Evolutionary conservation across 2,113 vertebrate genomes (phyloP).

Genomic region (Alligator mississippiensis): DNA sequence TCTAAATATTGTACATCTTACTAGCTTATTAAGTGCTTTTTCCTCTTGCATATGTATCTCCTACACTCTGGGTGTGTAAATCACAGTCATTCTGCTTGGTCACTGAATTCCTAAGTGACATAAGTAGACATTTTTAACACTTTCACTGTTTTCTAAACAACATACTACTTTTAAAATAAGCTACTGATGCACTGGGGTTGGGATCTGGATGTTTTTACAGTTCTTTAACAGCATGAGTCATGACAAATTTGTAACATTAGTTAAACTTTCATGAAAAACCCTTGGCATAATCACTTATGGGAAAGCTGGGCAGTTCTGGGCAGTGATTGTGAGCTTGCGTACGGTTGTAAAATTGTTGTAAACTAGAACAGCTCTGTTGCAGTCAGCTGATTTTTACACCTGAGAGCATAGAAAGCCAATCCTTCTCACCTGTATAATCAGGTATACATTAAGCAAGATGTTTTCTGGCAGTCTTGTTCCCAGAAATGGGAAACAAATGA

Average conservation of each 20-base stretch:
- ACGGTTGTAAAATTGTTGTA: background rate
- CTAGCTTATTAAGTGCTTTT: background rate
- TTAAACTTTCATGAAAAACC: background rate
- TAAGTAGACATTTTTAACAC: fast-evolving
- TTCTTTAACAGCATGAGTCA: conserved; percentile 39
- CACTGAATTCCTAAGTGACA: background rate
- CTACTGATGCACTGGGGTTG: conserved; percentile 34
- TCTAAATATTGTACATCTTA: fast-evolving
- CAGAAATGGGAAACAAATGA: background rate
- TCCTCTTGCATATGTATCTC: background rate
- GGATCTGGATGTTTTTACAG: background rate
- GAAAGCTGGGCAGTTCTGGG: conserved; percentile 31
- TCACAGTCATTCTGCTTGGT: background rate
- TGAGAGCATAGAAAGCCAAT: background rate
- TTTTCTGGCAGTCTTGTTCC: background rate
- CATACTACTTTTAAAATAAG: conserved; percentile 29
- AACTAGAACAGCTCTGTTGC: background rate
- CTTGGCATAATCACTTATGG: conserved; percentile 15
- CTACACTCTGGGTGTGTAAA: background rate
- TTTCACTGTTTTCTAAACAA: conserved; percentile 3
- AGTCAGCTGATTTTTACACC: background rate
- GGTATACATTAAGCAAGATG: fast-evolving
- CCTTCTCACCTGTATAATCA: background rate
- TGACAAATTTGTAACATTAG: background rate
- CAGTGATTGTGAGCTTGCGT: background rate